phyloP scores from a whole-genome alignment of 2,888 invertebrate genomes.

The Nasonovia ribisnigri region DNA sequence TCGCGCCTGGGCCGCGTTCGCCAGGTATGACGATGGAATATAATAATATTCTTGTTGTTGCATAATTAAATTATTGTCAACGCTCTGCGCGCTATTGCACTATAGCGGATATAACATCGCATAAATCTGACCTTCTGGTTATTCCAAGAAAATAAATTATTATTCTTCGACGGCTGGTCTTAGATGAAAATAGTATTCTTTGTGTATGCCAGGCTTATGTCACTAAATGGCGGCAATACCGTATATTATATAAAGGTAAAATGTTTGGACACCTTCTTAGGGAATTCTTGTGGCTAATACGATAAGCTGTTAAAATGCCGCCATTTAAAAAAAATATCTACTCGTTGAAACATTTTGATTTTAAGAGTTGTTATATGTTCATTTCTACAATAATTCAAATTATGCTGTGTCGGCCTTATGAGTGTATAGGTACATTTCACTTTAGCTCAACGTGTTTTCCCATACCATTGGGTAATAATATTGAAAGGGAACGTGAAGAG shows the following conservation, averaged over 20 bases:
- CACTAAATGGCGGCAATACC: not conserved
- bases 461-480: not conserved
- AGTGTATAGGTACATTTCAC: not conserved
- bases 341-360: not conserved
- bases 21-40: constrained; percentile 73
- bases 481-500: not conserved
- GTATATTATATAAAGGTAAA: not conserved
- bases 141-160: not conserved
- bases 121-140: not conserved
- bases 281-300: not conserved
- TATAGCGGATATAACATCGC: not conserved
- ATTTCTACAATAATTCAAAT: not conserved
- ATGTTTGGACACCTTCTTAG: not conserved
- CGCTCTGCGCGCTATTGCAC: not conserved
- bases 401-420: not conserved
- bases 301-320: not conserved
- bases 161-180: not conserved
- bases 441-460: not conserved
- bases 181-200: not conserved
- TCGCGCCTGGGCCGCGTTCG: constrained; percentile 76
- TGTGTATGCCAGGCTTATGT: not conserved
- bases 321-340: not conserved
- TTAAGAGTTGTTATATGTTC: not conserved
- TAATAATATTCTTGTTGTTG: not conserved
- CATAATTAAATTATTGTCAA: not conserved